These are phyloP conservation scores for Epinotia nisella DNA, from an alignment of 2,888 invertebrate genomes.

Conservation along the genomic window DNA sequence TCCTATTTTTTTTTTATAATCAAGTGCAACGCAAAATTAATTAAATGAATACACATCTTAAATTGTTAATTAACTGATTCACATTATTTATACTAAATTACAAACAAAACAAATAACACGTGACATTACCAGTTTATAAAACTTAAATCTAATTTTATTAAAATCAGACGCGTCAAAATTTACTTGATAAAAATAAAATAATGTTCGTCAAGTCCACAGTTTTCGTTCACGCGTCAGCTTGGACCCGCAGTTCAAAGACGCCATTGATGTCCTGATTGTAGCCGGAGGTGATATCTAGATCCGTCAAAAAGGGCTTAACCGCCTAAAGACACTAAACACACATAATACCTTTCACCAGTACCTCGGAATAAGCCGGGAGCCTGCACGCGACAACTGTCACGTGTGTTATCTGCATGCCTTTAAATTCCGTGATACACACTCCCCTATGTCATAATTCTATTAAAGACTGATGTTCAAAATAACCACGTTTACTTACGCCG, in stretches of 20 bases:
- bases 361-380: background rate
- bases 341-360: background rate
- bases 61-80: too few relatives aligned
- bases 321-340: background rate
- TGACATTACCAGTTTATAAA: too few relatives aligned
- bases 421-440: slow-evolving; percentile 14
- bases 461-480: background rate
- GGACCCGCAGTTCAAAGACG: slow-evolving; percentile 45
- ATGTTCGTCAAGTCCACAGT: slow-evolving; percentile 23
- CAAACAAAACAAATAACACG: background rate
- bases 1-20: too few relatives aligned
- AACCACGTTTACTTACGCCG: background rate
- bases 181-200: background rate
- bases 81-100: background rate
- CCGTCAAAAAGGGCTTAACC: background rate
- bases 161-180: background rate
- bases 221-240: slow-evolving; percentile 25
- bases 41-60: too few relatives aligned
- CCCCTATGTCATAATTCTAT: background rate
- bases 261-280: slow-evolving; percentile 47
- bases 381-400: slow-evolving; percentile 32
- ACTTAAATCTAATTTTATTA: background rate
- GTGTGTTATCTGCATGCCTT: slow-evolving; percentile 36
- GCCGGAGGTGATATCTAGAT: slow-evolving; percentile 36
- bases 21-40: too few relatives aligned